Evolutionary conservation across 2,113 vertebrate genomes (phyloP).

Genomic region (Callopanchax toddi): DNA sequence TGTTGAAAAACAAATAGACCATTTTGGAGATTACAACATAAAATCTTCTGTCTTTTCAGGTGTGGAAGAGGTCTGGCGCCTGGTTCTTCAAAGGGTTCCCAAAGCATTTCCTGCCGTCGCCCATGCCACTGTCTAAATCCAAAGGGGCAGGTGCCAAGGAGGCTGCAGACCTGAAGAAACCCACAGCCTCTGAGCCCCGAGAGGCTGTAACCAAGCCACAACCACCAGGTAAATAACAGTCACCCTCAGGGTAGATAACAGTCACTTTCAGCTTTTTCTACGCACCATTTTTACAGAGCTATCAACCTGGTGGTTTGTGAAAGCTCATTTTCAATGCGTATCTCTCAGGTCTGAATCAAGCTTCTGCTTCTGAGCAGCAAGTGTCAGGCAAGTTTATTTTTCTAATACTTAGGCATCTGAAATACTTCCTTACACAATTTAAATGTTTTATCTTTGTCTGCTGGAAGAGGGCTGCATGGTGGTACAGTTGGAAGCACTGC

Average conservation of each 20-base stretch:
- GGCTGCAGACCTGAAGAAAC: conserved; percentile 47
- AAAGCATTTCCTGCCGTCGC: conserved; percentile 91
- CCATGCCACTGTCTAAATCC: conserved; percentile 87
- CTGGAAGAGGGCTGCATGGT: too few relatives aligned
- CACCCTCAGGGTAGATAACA: too few relatives aligned
- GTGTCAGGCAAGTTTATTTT: conserved; percentile 69
- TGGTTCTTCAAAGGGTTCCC: conserved; percentile 99
- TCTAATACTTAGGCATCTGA: neutral
- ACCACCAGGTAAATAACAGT: conserved; percentile 58
- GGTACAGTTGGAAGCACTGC: too few relatives aligned
- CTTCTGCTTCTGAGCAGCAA: conserved; percentile 59
- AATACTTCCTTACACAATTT: neutral
- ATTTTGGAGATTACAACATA: neutral
- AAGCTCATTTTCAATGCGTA: conserved; percentile 4
- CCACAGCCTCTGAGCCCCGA: conserved; percentile 59
- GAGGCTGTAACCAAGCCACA: conserved; percentile 47
- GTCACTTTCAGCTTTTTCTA: neutral
- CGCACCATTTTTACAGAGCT: too few relatives aligned
- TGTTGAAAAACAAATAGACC: neutral
- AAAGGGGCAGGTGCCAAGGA: conserved; percentile 57
- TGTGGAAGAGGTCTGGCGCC: conserved; percentile 97
- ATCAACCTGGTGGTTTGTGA: neutral
- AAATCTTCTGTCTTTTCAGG: conserved; percentile 72
- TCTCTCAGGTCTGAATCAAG: conserved; percentile 53
- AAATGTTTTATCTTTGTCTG: too few relatives aligned